Evolutionary conservation across 1,140 invertebrate species (phyloP).

Genomic region (Papilio polyxenes): DNA sequence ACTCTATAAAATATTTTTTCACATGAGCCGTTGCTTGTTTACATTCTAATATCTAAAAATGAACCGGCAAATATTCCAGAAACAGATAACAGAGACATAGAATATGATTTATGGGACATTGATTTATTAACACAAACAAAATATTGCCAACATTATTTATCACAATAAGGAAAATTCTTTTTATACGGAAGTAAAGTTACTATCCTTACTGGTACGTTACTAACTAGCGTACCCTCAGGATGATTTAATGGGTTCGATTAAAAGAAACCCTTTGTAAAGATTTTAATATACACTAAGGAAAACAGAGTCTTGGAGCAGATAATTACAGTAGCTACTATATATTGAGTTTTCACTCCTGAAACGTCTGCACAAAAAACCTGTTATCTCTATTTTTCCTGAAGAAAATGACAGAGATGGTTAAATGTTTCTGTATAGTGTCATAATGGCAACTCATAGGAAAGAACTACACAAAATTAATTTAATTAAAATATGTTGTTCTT

Average conservation of each 20-base stretch:
- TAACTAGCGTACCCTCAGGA: neutral
- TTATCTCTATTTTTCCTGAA: no score
- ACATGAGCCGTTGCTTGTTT: neutral
- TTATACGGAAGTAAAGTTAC: neutral
- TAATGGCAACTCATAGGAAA: no score
- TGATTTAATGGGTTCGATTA: neutral
- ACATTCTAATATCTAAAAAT: slow-evolving; percentile 9
- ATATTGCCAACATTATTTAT: slow-evolving; percentile 2
- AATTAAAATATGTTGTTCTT: no score
- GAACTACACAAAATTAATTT: no score
- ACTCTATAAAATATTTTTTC: neutral
- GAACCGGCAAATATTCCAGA: neutral
- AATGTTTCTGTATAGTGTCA: no score
- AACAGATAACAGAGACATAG: neutral
- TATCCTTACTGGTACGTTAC: neutral
- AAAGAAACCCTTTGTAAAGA: neutral
- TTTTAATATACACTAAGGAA: no score
- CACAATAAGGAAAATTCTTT: neutral
- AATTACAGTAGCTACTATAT: no score
- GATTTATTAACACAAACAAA: slow-evolving; percentile 24
- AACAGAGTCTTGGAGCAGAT: no score
- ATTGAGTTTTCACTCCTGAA: no score
- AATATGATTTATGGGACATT: slow-evolving; percentile 16
- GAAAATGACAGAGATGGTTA: no score
- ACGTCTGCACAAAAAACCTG: no score